phyloP scores from a whole-genome alignment of 1,140 invertebrate species.

The Triops cancriformis region DNA sequence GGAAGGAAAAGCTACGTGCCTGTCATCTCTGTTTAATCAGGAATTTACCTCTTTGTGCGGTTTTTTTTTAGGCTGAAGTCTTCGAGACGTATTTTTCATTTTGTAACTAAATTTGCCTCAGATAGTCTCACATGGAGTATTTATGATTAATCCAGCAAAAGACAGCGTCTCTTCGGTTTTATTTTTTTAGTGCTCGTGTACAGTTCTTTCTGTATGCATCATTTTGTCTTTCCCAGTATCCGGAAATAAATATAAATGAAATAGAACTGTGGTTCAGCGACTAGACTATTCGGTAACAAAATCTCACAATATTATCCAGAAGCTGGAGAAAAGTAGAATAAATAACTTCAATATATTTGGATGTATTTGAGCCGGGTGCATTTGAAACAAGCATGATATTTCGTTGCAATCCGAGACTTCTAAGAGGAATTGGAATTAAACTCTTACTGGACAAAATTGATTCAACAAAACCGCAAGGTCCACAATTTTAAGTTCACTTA shows the following conservation, averaged over 20 bases:
- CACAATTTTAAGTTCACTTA: too few relatives aligned
- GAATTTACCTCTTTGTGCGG: neutral
- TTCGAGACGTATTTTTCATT: neutral
- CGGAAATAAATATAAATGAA: neutral
- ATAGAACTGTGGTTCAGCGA: too few relatives aligned
- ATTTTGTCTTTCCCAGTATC: neutral
- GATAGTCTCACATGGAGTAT: neutral
- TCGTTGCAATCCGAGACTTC: too few relatives aligned
- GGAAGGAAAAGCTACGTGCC: neutral
- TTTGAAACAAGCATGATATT: too few relatives aligned
- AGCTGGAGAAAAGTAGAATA: too few relatives aligned
- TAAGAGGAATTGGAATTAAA: too few relatives aligned
- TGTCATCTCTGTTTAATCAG: neutral
- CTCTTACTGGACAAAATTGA: too few relatives aligned
- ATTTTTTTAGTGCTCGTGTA: neutral
- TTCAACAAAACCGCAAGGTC: too few relatives aligned
- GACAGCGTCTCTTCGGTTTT: neutral
- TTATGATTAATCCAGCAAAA: conserved; percentile 3
- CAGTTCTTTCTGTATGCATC: conserved; percentile 13
- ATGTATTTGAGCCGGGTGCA: too few relatives aligned
- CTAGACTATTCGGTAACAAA: too few relatives aligned
- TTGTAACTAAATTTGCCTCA: neutral
- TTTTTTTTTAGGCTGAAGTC: neutral
- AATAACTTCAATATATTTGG: too few relatives aligned
- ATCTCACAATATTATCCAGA: too few relatives aligned